Conservation (phyloP, 2,113 vertebrate species). For the Dasyprocta punctata region DNA sequence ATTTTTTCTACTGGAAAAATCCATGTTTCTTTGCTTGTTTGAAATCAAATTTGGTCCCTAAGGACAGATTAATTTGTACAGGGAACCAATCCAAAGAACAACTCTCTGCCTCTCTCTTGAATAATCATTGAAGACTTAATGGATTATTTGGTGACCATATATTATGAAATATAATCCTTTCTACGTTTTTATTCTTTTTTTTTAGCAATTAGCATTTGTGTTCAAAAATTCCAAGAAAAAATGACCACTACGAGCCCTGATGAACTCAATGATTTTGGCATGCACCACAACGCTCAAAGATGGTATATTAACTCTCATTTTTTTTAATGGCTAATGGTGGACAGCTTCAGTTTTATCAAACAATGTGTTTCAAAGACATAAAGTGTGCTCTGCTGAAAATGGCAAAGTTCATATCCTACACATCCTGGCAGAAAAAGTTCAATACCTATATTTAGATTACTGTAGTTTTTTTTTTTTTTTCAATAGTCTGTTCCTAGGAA, state of each 20-base stretch:
- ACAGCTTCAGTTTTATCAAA: too few relatives aligned
- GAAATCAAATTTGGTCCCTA: not conserved
- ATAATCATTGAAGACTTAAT: not conserved
- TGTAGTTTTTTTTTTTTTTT: not conserved
- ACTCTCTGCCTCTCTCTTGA: not conserved
- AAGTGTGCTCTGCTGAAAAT: too few relatives aligned
- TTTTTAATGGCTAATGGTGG: too few relatives aligned
- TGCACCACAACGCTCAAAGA: too few relatives aligned
- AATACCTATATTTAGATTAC: slow-evolving; percentile 33
- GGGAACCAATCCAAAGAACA: not conserved
- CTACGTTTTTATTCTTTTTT: not conserved
- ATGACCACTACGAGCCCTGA: too few relatives aligned
- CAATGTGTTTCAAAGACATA: too few relatives aligned
- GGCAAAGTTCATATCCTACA: slow-evolving; percentile 10
- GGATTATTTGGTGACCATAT: not conserved
- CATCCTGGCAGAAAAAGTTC: slow-evolving; percentile 28
- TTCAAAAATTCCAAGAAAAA: too few relatives aligned
- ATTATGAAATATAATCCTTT: not conserved
- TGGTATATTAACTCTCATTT: too few relatives aligned
- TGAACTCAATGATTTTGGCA: too few relatives aligned
- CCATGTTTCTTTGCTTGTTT: not conserved
- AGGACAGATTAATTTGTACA: not conserved
- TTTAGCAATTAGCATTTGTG: too few relatives aligned
- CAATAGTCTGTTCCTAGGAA: not conserved
- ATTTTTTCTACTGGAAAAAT: not conserved